phyloP scores from a whole-genome alignment of 2,797 vertebrate species.

The Petrocephalus sullivani region DNA sequence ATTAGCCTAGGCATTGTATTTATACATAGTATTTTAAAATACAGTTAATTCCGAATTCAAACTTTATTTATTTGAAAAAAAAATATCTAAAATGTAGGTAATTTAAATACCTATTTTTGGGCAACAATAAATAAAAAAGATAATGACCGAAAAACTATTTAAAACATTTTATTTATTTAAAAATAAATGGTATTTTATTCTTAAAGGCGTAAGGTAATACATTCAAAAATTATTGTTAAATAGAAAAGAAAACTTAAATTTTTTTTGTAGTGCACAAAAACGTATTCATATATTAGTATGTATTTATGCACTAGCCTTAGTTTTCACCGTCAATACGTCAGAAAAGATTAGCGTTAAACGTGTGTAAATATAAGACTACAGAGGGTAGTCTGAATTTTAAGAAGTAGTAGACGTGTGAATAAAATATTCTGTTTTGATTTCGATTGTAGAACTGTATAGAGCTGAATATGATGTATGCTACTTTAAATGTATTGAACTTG shows the following conservation, averaged over 20 bases:
- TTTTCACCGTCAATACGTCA: constrained; percentile 72
- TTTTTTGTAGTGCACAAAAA: constrained; percentile 12
- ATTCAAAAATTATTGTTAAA: not conserved
- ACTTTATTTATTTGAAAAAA: not conserved
- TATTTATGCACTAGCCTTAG: constrained; percentile 12
- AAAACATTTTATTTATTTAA: not conserved
- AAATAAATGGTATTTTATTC: not conserved
- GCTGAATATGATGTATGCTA: not conserved
- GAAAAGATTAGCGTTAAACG: constrained; percentile 68
- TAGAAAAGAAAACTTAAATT: not conserved
- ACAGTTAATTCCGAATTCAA: not conserved
- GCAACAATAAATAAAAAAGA: not conserved
- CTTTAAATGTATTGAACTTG: not conserved
- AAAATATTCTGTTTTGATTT: constrained; percentile 18
- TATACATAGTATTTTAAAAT: not conserved
- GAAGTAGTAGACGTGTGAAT: not conserved
- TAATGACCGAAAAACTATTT: not conserved
- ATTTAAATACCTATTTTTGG: not conserved
- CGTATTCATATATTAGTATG: not conserved
- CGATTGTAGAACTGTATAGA: not conserved
- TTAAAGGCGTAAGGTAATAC: not conserved
- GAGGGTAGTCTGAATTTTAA: constrained; percentile 1
- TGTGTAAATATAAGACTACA: constrained; percentile 42
- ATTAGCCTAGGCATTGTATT: not conserved
- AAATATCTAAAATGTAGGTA: not conserved